Conservation (phyloP, 2,797 vertebrate species). For the Cygnus olor region DNA sequence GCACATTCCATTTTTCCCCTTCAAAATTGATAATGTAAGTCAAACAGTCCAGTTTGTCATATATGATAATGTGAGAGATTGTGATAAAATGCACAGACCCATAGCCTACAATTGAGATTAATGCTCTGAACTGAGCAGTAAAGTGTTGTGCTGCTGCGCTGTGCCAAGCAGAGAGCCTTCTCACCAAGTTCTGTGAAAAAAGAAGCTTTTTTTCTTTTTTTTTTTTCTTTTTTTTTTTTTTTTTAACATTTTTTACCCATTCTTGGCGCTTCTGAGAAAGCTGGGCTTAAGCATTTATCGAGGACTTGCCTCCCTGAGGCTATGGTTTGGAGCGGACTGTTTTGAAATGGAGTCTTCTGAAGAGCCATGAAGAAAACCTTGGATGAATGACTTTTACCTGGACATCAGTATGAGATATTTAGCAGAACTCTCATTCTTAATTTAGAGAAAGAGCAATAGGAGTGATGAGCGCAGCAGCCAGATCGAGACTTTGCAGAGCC, state of each 20-base stretch:
- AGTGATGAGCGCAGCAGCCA: rapidly evolving
- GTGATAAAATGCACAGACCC: not conserved
- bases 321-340: rapidly evolving
- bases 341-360: rapidly evolving
- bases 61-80: not conserved
- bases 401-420: rapidly evolving
- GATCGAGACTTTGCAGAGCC: rapidly evolving
- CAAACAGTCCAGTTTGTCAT: not conserved
- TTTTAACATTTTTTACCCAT: rapidly evolving
- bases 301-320: not conserved
- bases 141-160: not conserved
- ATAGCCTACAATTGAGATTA: not conserved
- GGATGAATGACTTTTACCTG: rapidly evolving
- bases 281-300: rapidly evolving
- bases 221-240: too few relatives aligned
- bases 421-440: rapidly evolving
- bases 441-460: rapidly evolving
- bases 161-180: rapidly evolving
- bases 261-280: not conserved
- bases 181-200: not conserved
- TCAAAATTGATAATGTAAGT: not conserved
- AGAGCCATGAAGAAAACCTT: rapidly evolving
- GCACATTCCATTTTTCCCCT: not conserved
- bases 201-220: not conserved
- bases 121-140: not conserved